phyloP scores from a whole-genome alignment of 2,113 vertebrate species.

The Syngnathus typhle region DNA sequence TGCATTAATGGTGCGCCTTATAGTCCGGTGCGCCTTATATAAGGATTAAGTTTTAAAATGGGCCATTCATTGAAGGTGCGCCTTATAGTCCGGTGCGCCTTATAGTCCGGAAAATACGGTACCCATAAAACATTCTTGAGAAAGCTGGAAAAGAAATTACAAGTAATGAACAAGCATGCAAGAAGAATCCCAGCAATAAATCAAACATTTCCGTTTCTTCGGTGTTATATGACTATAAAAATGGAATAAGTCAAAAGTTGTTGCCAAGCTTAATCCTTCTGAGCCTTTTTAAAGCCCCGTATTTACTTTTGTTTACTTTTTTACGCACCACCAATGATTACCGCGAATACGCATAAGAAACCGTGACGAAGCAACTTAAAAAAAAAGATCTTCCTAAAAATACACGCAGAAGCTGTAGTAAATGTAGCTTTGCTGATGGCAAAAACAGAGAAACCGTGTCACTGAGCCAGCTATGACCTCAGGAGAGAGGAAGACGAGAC shows the following conservation, averaged over 20 bases:
- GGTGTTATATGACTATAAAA: background rate
- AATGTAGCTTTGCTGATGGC: slow-evolving; percentile 49
- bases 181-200: background rate
- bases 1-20: too few relatives aligned
- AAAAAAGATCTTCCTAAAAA: slow-evolving; percentile 13
- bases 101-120: too few relatives aligned
- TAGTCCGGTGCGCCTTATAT: too few relatives aligned
- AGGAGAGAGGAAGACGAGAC: slow-evolving; percentile 30
- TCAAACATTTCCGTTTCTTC: background rate
- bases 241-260: slow-evolving; percentile 2
- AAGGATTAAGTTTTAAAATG: too few relatives aligned
- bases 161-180: background rate
- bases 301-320: background rate
- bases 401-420: slow-evolving; percentile 30
- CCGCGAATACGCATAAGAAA: background rate
- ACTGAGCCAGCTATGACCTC: slow-evolving; percentile 60
- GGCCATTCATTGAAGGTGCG: too few relatives aligned
- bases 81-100: too few relatives aligned
- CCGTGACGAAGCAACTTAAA: slow-evolving; percentile 5
- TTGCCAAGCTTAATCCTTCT: background rate
- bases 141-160: slow-evolving; percentile 4
- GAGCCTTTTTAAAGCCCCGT: background rate
- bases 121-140: background rate
- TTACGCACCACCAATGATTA: slow-evolving; percentile 3
- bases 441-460: slow-evolving; percentile 56